These are phyloP conservation scores for Ia io DNA, from an alignment of 2,113 vertebrate genomes.

Conservation along the genomic window DNA sequence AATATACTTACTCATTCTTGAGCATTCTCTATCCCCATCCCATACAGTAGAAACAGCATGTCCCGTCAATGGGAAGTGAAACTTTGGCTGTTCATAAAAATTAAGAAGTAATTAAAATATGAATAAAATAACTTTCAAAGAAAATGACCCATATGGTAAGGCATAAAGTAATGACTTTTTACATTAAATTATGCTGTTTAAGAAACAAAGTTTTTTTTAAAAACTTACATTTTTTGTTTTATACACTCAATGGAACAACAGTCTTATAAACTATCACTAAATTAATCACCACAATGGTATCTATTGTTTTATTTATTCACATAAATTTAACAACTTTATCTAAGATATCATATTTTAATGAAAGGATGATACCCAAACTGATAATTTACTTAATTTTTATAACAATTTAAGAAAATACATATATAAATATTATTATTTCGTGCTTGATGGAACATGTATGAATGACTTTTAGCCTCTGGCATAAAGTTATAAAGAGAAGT, in stretches of 20 bases:
- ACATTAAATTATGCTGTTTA: constrained; percentile 16
- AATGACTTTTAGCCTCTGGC: constrained; percentile 16
- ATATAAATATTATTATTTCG: not conserved
- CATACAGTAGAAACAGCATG: constrained; percentile 98
- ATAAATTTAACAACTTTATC: constrained; percentile 4
- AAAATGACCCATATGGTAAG: not conserved
- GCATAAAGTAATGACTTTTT: not conserved
- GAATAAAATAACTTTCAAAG: not conserved
- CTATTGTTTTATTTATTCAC: not conserved
- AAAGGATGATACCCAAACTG: not conserved
- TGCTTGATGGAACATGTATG: not conserved
- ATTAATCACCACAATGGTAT: not conserved
- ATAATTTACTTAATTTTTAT: not conserved
- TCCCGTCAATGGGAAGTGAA: constrained; percentile 93
- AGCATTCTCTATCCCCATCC: constrained; percentile 98
- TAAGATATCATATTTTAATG: not conserved
- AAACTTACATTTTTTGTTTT: not conserved
- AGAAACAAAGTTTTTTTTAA: not conserved
- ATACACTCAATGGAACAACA: not conserved
- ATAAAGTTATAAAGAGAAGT: not conserved
- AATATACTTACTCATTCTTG: constrained; percentile 96
- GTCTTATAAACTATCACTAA: not conserved
- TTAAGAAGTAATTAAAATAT: constrained; percentile 26
- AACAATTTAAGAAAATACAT: not conserved
- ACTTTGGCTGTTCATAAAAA: constrained; percentile 90